Evolutionary conservation across 1,140 invertebrate genomes (phyloP), one percentile per base, ranked within the genome.

Genomic region (Drosophila nebulosa): DNA sequence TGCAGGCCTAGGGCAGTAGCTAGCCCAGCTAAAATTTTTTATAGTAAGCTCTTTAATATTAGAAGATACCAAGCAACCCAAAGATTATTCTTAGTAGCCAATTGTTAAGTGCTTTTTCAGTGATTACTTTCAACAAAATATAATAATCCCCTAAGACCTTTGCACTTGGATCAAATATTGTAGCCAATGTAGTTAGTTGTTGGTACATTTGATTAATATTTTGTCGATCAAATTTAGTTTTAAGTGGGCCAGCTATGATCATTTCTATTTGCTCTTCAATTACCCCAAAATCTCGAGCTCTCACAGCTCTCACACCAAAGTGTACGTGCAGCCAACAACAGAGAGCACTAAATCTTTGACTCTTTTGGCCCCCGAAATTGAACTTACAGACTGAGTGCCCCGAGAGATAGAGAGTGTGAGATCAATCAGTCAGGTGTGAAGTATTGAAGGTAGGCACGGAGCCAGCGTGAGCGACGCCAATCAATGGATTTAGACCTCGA

Each of bases 341-440:
- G 80, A 58, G 79, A 61, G 58, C 46, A 39, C 67, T 67, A 39
- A 63, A 71, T 65, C 68, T 35, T 35, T 22, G 22, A 12, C 18
- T 32, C 30, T 59, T 42, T n/a, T n/a, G n/a, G 36, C 27, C 56
- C 22, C 14, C 22, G 10, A 32, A 9, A 0, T 12, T 62, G 52
- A 55, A 64, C 24, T 56, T 24, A 36, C 7, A 52, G 16, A 12
- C 58, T 24, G 60, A n/a, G n/a, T n/a, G n/a, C n/a, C n/a, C n/a
- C n/a, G n/a, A n/a, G n/a, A n/a, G n/a, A n/a, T n/a, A n/a, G n/a
- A 30, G 24, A 14, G 39, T 16, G n/a, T 14, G 39, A 73, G 80
- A 79, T 84, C 76, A 84, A 84, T 85, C 79, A 84, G 79, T 86
- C 83, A 86, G 83, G 83, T 86, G 83, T 86, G 83, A 86, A 86